Evolutionary conservation across 2,888 invertebrate species (phyloP).

Genomic region (Mesorhabditis sp.): DNA sequence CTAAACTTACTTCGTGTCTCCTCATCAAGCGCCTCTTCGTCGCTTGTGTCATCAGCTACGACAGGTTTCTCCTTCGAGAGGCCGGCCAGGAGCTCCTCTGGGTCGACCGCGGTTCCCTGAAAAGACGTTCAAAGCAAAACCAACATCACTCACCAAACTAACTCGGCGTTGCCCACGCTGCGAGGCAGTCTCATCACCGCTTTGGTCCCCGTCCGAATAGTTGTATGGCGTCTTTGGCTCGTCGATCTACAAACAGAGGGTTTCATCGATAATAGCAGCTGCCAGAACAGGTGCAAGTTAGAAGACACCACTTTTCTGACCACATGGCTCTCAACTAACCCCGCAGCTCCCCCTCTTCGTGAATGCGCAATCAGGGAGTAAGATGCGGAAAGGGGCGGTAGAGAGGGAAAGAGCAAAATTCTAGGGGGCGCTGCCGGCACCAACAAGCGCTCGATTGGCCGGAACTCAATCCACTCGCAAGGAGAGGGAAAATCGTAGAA

Average conservation of each 20-base stretch:
- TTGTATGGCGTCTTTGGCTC: constrained; percentile 94
- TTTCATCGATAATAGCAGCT: neutral
- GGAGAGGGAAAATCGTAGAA: too few relatives aligned
- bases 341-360: too few relatives aligned
- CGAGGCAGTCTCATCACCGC: constrained; percentile 56
- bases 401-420: too few relatives aligned
- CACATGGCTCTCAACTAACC: constrained; percentile 2
- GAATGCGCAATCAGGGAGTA: too few relatives aligned
- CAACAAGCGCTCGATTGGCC: too few relatives aligned
- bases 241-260: constrained; percentile 62
- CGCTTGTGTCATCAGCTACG: constrained; percentile 11
- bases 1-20: neutral
- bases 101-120: constrained; percentile 44
- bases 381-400: too few relatives aligned
- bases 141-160: neutral
- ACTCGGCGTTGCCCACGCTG: neutral
- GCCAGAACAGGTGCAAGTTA: neutral
- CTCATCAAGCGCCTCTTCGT: constrained; percentile 7
- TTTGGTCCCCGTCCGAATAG: constrained; percentile 62
- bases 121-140: neutral
- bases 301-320: neutral
- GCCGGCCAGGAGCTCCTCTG: constrained; percentile 34
- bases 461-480: too few relatives aligned
- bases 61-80: constrained; percentile 15
- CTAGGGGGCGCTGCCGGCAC: too few relatives aligned